These are phyloP conservation scores for Lycocorax pyrrhopterus DNA, from an alignment of 2,113 vertebrate genomes.

Conservation along the genomic window DNA sequence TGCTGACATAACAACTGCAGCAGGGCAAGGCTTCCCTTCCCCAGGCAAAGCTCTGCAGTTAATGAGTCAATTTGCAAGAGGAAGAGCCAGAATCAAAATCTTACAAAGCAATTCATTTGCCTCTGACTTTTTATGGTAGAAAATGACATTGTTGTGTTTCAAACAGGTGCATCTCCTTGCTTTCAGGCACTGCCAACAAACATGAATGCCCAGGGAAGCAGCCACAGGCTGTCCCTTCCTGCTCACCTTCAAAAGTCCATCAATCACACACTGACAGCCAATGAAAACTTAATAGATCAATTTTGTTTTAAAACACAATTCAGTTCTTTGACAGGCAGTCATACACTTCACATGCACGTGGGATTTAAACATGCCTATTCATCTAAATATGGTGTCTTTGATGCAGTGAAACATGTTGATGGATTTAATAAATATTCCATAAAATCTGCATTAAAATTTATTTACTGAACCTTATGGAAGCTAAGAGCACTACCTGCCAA, in stretches of 20 bases:
- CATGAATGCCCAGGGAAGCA: neutral
- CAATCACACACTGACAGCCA: neutral
- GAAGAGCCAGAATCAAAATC: neutral
- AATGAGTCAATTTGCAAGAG: neutral
- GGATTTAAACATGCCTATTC: neutral
- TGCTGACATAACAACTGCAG: neutral
- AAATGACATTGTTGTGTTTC: neutral
- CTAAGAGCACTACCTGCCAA: neutral
- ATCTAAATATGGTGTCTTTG: neutral
- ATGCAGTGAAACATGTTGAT: neutral
- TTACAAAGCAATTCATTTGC: neutral
- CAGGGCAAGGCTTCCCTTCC: neutral
- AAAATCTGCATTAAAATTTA: neutral
- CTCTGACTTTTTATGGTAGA: neutral
- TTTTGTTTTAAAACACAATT: neutral
- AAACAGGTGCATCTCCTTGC: neutral
- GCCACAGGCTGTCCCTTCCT: neutral
- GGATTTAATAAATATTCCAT: neutral
- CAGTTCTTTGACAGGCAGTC: neutral
- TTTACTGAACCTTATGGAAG: neutral
- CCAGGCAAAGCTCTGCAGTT: neutral
- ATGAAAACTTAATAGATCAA: neutral
- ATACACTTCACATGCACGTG: neutral
- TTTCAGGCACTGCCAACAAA: neutral
- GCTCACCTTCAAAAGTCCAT: neutral